phyloP scores from a whole-genome alignment of 2,797 vertebrate species.

The Rhinophrynus dorsalis region DNA sequence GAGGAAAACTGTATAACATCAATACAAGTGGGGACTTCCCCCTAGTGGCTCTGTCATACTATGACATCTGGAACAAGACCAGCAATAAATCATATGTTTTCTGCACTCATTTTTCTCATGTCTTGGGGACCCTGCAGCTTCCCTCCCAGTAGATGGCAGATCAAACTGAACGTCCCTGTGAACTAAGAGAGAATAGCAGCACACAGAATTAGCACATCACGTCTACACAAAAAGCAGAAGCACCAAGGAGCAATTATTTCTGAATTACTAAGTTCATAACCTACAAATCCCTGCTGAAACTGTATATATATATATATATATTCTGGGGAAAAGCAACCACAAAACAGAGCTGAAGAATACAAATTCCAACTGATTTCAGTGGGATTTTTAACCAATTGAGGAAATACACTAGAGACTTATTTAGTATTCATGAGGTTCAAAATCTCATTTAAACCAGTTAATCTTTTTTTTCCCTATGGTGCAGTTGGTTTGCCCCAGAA shows the following conservation, averaged over 20 bases:
- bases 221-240: constrained; percentile 14
- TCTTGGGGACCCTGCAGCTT: constrained; percentile 15
- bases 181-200: constrained; percentile 22
- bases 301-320: background rate
- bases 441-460: too few species aligned
- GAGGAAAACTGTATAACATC: too few species aligned
- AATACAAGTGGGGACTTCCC: constrained; percentile 36
- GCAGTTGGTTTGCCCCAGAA: too few species aligned
- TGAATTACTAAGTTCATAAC: background rate
- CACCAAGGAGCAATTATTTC: background rate
- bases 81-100: constrained; percentile 44
- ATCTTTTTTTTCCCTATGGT: too few species aligned
- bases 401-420: too few species aligned
- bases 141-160: background rate
- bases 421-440: too few species aligned
- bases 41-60: constrained; percentile 39
- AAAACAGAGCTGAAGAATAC: too few species aligned
- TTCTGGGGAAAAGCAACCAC: too few species aligned
- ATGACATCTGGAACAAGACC: constrained; percentile 26
- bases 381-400: too few species aligned
- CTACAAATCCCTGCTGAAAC: background rate
- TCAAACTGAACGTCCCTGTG: background rate
- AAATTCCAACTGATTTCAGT: too few species aligned
- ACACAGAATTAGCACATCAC: constrained; percentile 31
- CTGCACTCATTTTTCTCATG: constrained; percentile 24